Base-by-base conservation (phyloP, 2,888 invertebrate genomes). In the Mythimna ferrago region DNA sequence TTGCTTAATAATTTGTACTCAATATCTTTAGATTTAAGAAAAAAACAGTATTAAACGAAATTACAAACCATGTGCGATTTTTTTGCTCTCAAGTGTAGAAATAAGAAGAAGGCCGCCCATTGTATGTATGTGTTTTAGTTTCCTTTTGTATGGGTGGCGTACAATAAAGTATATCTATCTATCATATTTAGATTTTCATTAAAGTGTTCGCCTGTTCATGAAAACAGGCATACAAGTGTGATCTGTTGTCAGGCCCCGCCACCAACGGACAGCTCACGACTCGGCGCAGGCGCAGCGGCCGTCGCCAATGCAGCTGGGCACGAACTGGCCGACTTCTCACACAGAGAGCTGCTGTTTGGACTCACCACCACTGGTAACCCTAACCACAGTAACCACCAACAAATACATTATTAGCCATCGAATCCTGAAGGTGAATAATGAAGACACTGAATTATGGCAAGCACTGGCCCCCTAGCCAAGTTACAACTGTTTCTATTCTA, bases 341-440 rank as follows among this genome's bases (percentile, higher is more conserved):
- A 98, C 83, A 97, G 98, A 86, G 98, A 99, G 93, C 97, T 99
- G 58, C 96, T 99, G 77, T 98, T 99, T 91, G 98, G 98, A 72
- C 97, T 99, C 56, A 98, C 99, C 64, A 98, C 98, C 67, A 97
- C 98, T 86, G 97, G 97, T 94, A 85, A 89, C 41, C 62, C 4
- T 16, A 44, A 48, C 41, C 62, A 56, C 16, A 21, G 2, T 16
- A 44, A 48, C 9, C 26, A 58, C 51, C 11, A 51, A 51, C 11
- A 56, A 19, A 4, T 32, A 5, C 16, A 16, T 3, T 61, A 26
- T 53, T 35, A 41, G 4, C 38, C 16, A 41, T 32, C n/a, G 19
- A 48, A 16, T 48, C 26, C 54, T 11, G 38, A 48, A 48, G 16
- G 32, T 48, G 44, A 60, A 26, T 11, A 16, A 48, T 14, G 11